Conservation (phyloP, 2,113 vertebrate genomes). For the Larimichthys polyactis region DNA sequence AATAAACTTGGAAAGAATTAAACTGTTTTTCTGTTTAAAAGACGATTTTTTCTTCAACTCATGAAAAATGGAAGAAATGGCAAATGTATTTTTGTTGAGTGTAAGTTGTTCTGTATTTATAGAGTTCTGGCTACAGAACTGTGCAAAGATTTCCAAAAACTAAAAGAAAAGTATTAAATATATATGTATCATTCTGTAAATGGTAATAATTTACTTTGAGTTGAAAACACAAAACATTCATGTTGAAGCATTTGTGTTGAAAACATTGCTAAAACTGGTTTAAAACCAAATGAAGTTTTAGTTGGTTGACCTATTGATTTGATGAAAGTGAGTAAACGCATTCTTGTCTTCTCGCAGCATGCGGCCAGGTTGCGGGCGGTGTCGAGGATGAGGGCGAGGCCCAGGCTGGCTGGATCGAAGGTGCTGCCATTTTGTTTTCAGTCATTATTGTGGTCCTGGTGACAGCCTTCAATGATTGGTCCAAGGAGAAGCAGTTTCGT, state of each 20-base stretch:
- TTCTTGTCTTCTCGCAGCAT: conserved; percentile 69
- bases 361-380: conserved; percentile 79
- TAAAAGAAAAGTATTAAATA: no score
- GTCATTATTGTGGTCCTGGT: conserved; percentile 97
- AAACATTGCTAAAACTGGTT: background rate
- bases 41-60: no score
- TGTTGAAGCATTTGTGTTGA: background rate
- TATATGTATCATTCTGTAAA: background rate
- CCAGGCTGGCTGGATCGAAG: conserved; percentile 97
- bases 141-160: no score
- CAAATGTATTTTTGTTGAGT: no score
- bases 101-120: no score
- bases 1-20: no score
- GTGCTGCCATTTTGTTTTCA: conserved; percentile 95
- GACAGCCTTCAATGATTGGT: conserved; percentile 98
- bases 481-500: conserved; percentile 98
- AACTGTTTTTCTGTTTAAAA: no score
- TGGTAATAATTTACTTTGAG: background rate
- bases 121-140: no score
- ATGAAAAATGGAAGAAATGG: no score
- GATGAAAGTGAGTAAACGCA: background rate
- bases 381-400: conserved; percentile 92
- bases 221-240: background rate
- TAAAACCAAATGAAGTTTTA: no score
- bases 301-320: background rate